Percentiles rank a stretch among this genome's conserved stretches.
Conservation (phyloP, 2,888 invertebrate species). For the Aporophyla lueneburgensis region DNA sequence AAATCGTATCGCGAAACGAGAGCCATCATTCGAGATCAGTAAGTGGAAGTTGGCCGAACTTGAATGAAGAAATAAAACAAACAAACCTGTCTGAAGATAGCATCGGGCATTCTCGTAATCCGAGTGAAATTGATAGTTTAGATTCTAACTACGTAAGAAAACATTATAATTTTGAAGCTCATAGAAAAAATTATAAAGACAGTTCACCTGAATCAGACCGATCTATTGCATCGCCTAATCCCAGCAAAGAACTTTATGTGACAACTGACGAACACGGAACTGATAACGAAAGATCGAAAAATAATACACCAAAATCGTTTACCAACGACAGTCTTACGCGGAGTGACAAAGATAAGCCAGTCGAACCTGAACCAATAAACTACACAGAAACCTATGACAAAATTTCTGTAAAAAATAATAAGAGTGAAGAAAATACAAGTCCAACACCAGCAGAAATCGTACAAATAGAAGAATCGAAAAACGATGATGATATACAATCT, state of each 20-base stretch:
- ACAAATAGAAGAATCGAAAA: constrained; percentile 66
- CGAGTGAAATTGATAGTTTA: constrained; percentile 91
- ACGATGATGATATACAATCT: constrained; percentile 81
- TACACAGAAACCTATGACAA: constrained; percentile 77
- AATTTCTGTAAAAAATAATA: constrained; percentile 77
- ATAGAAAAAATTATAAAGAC: constrained; percentile 85
- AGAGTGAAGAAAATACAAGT: constrained; percentile 69
- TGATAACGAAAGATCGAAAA: constrained; percentile 84
- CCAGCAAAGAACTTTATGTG: constrained; percentile 84
- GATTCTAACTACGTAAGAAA: constrained; percentile 91
- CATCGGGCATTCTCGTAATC: constrained; percentile 87
- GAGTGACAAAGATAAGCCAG: constrained; percentile 81
- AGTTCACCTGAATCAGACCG: constrained; percentile 88
- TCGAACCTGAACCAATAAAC: constrained; percentile 67
- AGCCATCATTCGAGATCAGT: constrained; percentile 84
- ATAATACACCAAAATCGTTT: constrained; percentile 87
- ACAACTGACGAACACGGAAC: constrained; percentile 84
- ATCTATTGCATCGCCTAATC: constrained; percentile 80
- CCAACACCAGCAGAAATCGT: constrained; percentile 54
- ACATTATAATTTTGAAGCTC: constrained; percentile 89
- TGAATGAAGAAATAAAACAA: constrained; percentile 86
- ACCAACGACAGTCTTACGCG: constrained; percentile 86
- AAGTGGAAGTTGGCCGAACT: constrained; percentile 88
- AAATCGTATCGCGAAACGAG: constrained; percentile 80
- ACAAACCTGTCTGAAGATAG: constrained; percentile 88